A percentile compares a stretch with the other conserved stretches of the same genome.
phyloP scores from a whole-genome alignment of 1,140 invertebrate genomes.

The Leptopilina boulardi region DNA sequence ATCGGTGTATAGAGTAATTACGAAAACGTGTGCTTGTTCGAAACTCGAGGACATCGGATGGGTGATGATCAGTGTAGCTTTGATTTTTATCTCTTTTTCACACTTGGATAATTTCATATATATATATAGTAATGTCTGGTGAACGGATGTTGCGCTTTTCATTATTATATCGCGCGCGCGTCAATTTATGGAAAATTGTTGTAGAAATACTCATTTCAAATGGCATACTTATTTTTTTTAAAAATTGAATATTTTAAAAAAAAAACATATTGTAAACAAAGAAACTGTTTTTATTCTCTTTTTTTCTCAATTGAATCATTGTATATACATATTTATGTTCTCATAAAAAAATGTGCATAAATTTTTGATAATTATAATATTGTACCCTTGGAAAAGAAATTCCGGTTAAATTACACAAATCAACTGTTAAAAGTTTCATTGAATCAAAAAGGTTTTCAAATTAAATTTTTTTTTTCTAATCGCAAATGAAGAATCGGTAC shows the following conservation, averaged over 20 bases:
- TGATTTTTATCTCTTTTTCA: slow-evolving; percentile 16
- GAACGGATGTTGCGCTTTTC: slow-evolving; percentile 12
- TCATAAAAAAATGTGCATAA: not conserved
- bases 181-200: slow-evolving; percentile 18
- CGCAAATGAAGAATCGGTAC: no score
- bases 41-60: slow-evolving; percentile 25
- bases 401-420: no score
- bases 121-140: not conserved
- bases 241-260: not conserved
- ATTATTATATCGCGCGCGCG: no score
- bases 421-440: no score
- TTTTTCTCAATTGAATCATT: not conserved
- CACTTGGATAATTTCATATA: not conserved
- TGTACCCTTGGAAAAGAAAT: no score
- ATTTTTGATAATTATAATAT: no score
- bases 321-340: not conserved
- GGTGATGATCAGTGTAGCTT: not conserved
- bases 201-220: not conserved
- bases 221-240: not conserved
- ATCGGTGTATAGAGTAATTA: slow-evolving; percentile 23
- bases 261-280: not conserved
- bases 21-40: slow-evolving; percentile 11
- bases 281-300: not conserved
- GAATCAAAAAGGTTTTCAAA: no score
- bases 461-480: no score